Conservation (phyloP, 2,888 invertebrate species). For the Limnephilus lunatus region DNA sequence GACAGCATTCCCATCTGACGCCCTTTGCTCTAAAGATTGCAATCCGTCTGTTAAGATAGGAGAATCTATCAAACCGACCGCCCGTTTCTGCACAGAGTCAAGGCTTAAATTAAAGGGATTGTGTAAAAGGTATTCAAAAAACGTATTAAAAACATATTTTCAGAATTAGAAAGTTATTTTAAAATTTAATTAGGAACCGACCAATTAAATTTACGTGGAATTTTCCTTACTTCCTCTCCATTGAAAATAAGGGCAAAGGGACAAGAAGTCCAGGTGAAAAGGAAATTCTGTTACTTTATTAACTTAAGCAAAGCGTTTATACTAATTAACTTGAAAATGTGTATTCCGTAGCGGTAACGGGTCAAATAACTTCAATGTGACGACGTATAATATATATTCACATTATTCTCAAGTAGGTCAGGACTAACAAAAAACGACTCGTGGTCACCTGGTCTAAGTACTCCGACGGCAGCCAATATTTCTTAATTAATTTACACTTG, state of each 20-base stretch:
- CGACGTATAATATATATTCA: not conserved
- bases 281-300: not conserved
- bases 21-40: no score
- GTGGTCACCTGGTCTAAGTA: conserved; percentile 4
- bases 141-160: not conserved
- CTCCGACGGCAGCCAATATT: not conserved
- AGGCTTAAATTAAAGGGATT: no score
- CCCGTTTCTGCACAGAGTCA: no score
- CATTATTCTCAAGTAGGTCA: not conserved
- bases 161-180: not conserved
- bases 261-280: conserved; percentile 8
- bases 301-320: conserved; percentile 26
- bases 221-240: not conserved
- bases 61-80: no score
- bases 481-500: not conserved
- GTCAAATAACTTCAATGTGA: not conserved
- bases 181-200: not conserved
- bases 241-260: not conserved
- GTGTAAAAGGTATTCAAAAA: not conserved
- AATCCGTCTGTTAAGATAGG: no score
- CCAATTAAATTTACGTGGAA: not conserved
- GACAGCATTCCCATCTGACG: no score
- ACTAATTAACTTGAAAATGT: conserved; percentile 23
- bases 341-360: not conserved
- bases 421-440: not conserved